Base-by-base conservation (phyloP, 2,888 invertebrate genomes). In the Atherix ibis region DNA sequence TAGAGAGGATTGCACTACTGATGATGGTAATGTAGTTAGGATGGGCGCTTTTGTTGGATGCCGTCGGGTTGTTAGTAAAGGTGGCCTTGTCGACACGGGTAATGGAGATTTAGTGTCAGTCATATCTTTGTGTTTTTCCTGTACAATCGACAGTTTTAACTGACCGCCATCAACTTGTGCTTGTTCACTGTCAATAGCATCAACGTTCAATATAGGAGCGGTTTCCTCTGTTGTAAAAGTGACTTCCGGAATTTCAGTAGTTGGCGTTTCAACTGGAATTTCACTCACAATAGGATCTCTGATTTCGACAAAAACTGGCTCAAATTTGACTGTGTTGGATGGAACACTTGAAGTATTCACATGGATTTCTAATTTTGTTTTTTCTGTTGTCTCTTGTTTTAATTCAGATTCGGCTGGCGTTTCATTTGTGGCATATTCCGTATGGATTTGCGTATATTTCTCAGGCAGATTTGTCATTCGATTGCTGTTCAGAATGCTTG, bases 291-390 rank as follows among this genome's bases (percentile, higher is more conserved):
- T 41, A 0, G 52, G 51, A 4, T 55, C 57, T 6, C 48, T 40
- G 2, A 52, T 41, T 10, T 54, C 52, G 2, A 47, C 51, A 34
- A 45, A 49, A 2, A 54, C 44, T 18, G 49, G 49, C 34, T 52
- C 51, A 26, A 50, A 47, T 24, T 51, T 49, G 3, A 53, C 45
- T 9, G 50, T 48, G 34, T 46, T 43, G 8, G 46, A 15, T 17
- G 26, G 4, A 38, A 9, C 17, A 15, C 8, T 44, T 10, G 10
- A 42, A 32, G 1, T 44, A 44, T 27, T 45, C 17, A 25, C 42
- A 40, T 4, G 50, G 51, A 12, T 48, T 49, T 28, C 17, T 3
- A 8, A 22, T 9, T 22, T 48, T 32, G 35, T 38, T 24, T 34
- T 12, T 26, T 12, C n/a, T 26, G 26, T 15, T n/a, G 27, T 32